Percentiles rank a stretch among this genome's conserved stretches.
These are phyloP conservation scores for Homalodisca vitripennis DNA, from an alignment of 1,140 invertebrate genomes.

Conservation along the genomic window DNA sequence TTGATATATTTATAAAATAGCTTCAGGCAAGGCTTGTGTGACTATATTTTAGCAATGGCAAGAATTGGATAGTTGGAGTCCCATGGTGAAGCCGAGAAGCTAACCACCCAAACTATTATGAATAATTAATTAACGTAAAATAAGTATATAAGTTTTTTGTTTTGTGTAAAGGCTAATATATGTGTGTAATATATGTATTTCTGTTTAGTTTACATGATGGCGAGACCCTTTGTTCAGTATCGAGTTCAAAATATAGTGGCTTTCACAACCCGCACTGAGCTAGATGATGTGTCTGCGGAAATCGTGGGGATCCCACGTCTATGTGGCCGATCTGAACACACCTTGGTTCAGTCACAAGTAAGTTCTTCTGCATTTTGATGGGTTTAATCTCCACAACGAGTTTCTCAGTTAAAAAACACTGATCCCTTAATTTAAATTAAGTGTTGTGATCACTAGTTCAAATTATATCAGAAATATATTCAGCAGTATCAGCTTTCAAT, in stretches of 20 bases:
- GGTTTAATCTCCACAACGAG: too few species aligned
- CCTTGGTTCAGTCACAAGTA: conserved; percentile 80
- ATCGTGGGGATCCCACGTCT: conserved; percentile 75
- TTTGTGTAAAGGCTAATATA: not conserved
- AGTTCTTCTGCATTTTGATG: too few species aligned
- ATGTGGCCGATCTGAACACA: conserved; percentile 82
- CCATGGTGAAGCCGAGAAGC: too few species aligned
- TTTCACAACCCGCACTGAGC: conserved; percentile 70
- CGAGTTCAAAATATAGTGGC: conserved; percentile 75
- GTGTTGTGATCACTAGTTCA: too few species aligned
- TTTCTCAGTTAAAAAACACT: too few species aligned
- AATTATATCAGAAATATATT: too few species aligned
- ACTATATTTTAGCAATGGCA: not conserved
- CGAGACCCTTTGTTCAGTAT: conserved; percentile 51
- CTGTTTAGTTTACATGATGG: conserved; percentile 40
- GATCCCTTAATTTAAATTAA: too few species aligned
- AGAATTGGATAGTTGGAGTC: not conserved
- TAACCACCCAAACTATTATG: too few species aligned
- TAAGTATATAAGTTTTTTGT: not conserved
- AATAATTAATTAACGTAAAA: not conserved
- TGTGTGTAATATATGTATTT: not conserved
- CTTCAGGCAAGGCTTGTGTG: not conserved
- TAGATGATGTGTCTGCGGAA: conserved; percentile 63
- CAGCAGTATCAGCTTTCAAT: too few species aligned
- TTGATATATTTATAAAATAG: too few species aligned